Percentiles rank a stretch among this genome's conserved stretches.
Evolutionary conservation across 2,113 vertebrate species (phyloP).

Genomic region (Aptenodytes patagonicus): DNA sequence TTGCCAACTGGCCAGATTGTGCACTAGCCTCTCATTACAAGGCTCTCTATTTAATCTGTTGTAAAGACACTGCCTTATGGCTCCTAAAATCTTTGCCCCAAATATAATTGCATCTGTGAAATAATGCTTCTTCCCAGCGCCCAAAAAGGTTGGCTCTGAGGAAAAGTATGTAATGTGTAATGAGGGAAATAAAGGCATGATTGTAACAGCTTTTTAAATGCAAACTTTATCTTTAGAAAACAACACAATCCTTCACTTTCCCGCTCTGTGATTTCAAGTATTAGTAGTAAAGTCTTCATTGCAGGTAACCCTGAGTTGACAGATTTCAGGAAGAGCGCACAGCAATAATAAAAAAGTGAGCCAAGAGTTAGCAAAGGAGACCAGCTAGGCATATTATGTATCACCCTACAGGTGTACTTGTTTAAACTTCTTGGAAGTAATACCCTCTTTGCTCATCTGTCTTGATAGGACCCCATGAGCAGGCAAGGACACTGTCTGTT

Average conservation of each 20-base stretch:
- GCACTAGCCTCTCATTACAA: neutral
- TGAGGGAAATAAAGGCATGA: neutral
- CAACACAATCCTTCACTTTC: neutral
- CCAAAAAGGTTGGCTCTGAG: neutral
- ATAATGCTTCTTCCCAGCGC: neutral
- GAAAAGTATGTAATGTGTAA: neutral
- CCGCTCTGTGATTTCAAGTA: neutral
- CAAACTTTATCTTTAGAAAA: neutral
- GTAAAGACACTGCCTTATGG: neutral
- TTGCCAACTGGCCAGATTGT: conserved; percentile 7
- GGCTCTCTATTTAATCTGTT: neutral
- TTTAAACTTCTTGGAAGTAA: neutral
- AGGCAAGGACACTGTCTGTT: neutral
- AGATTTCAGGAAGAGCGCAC: neutral
- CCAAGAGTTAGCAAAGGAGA: neutral
- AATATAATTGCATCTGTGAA: neutral
- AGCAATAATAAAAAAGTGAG: neutral
- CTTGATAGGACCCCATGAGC: neutral
- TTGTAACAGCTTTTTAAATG: neutral
- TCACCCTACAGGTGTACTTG: neutral
- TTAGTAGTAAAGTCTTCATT: neutral
- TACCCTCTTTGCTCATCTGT: neutral
- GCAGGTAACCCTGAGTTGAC: neutral
- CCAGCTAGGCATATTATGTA: neutral
- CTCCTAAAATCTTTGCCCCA: neutral